Evolutionary conservation across 2,888 invertebrate species (phyloP).

Genomic region (Himalopsyche tibetana): DNA sequence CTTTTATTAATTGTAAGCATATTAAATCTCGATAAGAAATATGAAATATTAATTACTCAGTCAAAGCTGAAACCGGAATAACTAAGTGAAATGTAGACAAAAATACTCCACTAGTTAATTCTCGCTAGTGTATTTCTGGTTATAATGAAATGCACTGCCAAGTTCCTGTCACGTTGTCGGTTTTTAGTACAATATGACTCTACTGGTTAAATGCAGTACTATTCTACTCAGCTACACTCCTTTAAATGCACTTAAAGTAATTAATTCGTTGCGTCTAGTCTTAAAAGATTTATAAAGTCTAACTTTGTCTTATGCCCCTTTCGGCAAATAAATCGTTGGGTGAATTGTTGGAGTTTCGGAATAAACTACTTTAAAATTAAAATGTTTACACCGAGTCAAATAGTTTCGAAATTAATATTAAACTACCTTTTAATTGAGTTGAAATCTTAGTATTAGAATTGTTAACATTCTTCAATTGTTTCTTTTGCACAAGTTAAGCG

Average conservation of each 20-base stretch:
- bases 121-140: neutral
- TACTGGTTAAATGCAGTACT: slow-evolving; percentile 28
- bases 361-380: too few species aligned
- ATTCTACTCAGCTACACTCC: neutral
- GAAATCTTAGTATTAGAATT: too few species aligned
- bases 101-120: neutral
- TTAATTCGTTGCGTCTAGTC: slow-evolving; percentile 40
- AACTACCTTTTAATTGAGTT: too few species aligned
- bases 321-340: too few species aligned
- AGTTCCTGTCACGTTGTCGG: slow-evolving; percentile 24
- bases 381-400: too few species aligned
- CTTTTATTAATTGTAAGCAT: too few species aligned
- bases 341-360: too few species aligned
- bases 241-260: slow-evolving; percentile 37
- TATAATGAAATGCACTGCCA: slow-evolving; percentile 40
- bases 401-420: too few species aligned
- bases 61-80: neutral
- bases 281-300: slow-evolving; percentile 31
- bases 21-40: neutral
- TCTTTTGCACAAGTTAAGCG: too few species aligned
- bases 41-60: neutral
- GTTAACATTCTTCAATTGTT: too few species aligned
- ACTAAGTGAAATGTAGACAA: neutral
- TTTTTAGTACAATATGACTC: slow-evolving; percentile 21
- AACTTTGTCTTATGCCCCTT: neutral